phyloP scores from a whole-genome alignment of 2,888 invertebrate genomes.

The Hyles lineata region DNA sequence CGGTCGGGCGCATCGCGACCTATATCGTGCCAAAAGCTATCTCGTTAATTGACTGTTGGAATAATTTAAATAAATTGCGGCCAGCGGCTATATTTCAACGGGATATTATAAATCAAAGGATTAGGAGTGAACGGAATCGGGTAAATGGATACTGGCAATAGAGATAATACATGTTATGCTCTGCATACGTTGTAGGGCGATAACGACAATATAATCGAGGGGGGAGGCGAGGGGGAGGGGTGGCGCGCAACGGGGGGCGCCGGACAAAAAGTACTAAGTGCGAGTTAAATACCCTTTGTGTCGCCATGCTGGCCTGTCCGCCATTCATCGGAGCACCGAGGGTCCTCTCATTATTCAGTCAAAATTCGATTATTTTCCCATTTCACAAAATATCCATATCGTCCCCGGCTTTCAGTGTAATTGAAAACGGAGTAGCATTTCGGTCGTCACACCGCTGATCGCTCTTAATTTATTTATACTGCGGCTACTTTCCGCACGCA shows the following conservation, averaged over 20 bases:
- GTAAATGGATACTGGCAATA: constrained; percentile 80
- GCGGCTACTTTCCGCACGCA: constrained; percentile 49
- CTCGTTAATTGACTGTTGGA: constrained; percentile 81
- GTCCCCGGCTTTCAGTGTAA: constrained; percentile 81
- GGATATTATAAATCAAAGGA: constrained; percentile 83
- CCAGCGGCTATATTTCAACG: constrained; percentile 76
- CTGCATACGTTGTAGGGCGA: constrained; percentile 82
- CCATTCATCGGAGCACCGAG: constrained; percentile 71
- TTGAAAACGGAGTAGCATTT: constrained; percentile 76
- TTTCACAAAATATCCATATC: constrained; percentile 83
- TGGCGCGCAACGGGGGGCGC: constrained; percentile 61
- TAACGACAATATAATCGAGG: constrained; percentile 80
- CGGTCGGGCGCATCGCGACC: constrained; percentile 56
- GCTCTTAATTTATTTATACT: constrained; percentile 71
- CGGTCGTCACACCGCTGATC: constrained; percentile 65
- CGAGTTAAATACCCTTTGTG: constrained; percentile 84
- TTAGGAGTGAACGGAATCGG: constrained; percentile 69
- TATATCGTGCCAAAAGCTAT: constrained; percentile 72
- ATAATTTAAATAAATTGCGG: constrained; percentile 83
- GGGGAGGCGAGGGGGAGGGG: constrained; percentile 49
- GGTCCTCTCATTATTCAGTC: constrained; percentile 83
- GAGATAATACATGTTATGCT: constrained; percentile 80
- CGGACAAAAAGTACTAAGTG: constrained; percentile 83
- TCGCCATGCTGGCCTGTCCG: constrained; percentile 70
- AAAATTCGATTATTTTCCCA: constrained; percentile 85